Evolutionary conservation across 2,797 vertebrate species (phyloP), one percentile per base, ranked within the genome.

Genomic region (Synanceia verrucosa): DNA sequence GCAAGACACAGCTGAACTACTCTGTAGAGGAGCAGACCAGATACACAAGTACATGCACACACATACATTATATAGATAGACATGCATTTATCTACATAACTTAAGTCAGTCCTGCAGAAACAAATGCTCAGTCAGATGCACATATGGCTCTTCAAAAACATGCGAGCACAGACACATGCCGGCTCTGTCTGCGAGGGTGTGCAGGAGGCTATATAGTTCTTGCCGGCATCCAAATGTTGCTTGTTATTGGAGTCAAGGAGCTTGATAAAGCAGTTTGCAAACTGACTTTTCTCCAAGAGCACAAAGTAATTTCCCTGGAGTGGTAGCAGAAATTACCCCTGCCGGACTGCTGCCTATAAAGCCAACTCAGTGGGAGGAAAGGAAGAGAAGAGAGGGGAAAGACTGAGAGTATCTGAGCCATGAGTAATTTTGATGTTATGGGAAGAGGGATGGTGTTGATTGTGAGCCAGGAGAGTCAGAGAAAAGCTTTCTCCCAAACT

Each of bases 291-390:
- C 76, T 86, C 82, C 86, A 85, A 84, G 87, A 87, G 89, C 86
- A 88, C 85, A 84, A 89, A 91, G 88, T 94, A 92, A 93, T 94
- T 93, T 93, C 91, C 91, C 93, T 70, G 81, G 91, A 92, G 93
- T 87, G 84, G 83, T 16, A 63, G 65, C 76, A 86, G 79, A 89
- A 91, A 92, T 90, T 77, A 90, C 86, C 86, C 88, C 83, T 75
- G 82, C 81, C 39, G 80, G 90, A 90, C 88, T 36, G 70, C 78
- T 75, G 86, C 84, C 88, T 89, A 88, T 91, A 93, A 89, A 91
- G 70, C 66, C 82, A 79, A 77, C 84, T 88, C 81, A 69, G 86
- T 86, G 83, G 85, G 84, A 88, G 85, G 83, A 85, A 58, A 73
- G 78, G 55, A 69, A 50, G 64, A 36, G 41, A 69, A 52, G 64